Evolutionary conservation across 2,113 vertebrate species (phyloP).

Genomic region (Halichoeres trimaculatus): DNA sequence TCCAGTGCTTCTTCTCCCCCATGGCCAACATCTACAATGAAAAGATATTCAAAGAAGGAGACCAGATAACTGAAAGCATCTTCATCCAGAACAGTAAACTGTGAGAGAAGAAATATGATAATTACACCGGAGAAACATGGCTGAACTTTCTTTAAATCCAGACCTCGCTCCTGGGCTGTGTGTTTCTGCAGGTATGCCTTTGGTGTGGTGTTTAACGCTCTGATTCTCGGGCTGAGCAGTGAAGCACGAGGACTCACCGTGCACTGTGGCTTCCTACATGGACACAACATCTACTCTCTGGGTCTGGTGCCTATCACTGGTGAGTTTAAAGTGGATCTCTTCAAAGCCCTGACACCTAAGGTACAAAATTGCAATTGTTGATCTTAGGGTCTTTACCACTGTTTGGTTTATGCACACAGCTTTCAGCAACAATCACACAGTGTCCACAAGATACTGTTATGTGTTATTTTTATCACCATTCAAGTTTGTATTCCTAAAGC

Average conservation of each 20-base stretch:
- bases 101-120: conserved; percentile 64
- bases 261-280: conserved; percentile 93
- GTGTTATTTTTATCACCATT: too few relatives aligned
- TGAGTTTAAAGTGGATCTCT: conserved; percentile 45
- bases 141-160: neutral
- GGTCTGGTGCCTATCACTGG: conserved; percentile 91
- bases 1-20: conserved; percentile 95
- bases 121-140: neutral
- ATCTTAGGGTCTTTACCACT: too few relatives aligned
- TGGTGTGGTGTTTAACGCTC: conserved; percentile 91
- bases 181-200: conserved; percentile 80
- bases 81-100: conserved; percentile 97
- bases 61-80: conserved; percentile 92
- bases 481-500: neutral
- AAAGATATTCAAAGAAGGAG: conserved; percentile 96
- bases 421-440: too few relatives aligned
- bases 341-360: neutral
- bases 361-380: too few relatives aligned
- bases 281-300: conserved; percentile 92
- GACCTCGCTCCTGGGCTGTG: accelerated
- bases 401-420: too few relatives aligned
- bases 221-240: conserved; percentile 85
- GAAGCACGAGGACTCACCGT: conserved; percentile 85
- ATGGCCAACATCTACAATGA: conserved; percentile 99
- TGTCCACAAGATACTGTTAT: too few relatives aligned